A percentile compares a stretch with the other conserved stretches of the same genome.
Conservation (phyloP, 2,797 vertebrate species). For the Tympanoctomys barrerae region DNA sequence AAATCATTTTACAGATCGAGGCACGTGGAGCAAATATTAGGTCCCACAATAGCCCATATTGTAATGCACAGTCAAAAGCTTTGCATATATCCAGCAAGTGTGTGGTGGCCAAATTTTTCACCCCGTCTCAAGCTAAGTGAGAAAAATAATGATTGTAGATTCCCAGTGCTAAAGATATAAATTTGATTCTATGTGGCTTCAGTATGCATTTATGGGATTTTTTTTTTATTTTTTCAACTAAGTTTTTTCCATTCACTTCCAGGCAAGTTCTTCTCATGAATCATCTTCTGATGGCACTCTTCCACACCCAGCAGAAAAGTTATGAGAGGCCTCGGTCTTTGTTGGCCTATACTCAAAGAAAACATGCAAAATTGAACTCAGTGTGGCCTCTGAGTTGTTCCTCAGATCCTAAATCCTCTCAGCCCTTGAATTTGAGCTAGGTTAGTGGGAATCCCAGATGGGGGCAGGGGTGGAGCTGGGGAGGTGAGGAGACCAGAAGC, state of each 20-base stretch:
- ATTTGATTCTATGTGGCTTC: conserved; percentile 71
- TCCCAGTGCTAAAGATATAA: conserved; percentile 74
- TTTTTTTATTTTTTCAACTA: conserved; percentile 69
- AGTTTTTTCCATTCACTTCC: conserved; percentile 76
- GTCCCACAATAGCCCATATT: conserved; percentile 45
- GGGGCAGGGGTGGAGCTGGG: neutral
- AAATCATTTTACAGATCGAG: conserved; percentile 19
- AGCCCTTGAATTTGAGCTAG: conserved; percentile 29
- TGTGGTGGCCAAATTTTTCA: conserved; percentile 63
- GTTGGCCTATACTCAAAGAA: conserved; percentile 80
- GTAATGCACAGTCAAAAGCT: conserved; percentile 57
- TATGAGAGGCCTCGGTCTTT: conserved; percentile 76
- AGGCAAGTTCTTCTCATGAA: conserved; percentile 80
- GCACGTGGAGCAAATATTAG: conserved; percentile 62
- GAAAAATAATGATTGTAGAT: conserved; percentile 74
- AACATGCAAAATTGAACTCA: conserved; percentile 70
- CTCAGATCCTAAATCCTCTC: conserved; percentile 43
- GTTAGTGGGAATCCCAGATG: conserved; percentile 39
- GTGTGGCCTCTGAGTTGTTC: conserved; percentile 64
- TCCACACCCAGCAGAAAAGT: conserved; percentile 80
- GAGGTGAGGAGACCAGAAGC: neutral
- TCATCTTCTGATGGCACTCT: conserved; percentile 75
- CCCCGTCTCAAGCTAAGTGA: conserved; percentile 61
- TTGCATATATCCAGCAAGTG: conserved; percentile 64
- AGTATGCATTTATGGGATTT: conserved; percentile 68